Base-by-base conservation (phyloP, 2,888 invertebrate genomes). In the Eudasyphora cyanicolor region DNA sequence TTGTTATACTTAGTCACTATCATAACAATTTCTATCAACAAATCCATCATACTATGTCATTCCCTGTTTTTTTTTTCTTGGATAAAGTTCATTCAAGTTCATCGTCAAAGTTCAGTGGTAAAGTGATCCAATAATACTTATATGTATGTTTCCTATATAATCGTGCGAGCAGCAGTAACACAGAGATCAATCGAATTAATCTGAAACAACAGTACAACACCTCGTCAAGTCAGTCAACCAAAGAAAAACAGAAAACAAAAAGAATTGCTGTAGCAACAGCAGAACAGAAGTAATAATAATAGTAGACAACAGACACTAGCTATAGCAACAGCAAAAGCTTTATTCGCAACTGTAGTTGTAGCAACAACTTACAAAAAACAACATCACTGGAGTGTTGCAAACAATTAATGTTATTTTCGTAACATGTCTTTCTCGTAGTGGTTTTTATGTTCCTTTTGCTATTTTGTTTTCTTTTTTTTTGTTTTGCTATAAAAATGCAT, bases 401-500 rank as follows among this genome's bases (percentile, higher is more conserved):
- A 79, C 82, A 82, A 82, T 82, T 82, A 73, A 57, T 76, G 82
- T 82, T 76, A 79, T 79, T 76, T 82, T 64, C 38, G 64, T 7
- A 64, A 64, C 64, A 64, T 35, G 35, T 60, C 60, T 24, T 27
- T 60, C 14, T 60, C n/a, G n/a, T 5, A 60, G 32, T 32, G 14
- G 14, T 57, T 8, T 45, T 45, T 60, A 29, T n/a, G n/a, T 38
- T 35, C 14, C n/a, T 27, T 8, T 19, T 32, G 12, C n/a, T 14
- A 32, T 54, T 62, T 62, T 62, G 35, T 35, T 27, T 24, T 54
- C 24, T 12, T 14, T 24, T 21, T 57, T 62, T 8, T 38, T 67
- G 70, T 73, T 76, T 32, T 69, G 62, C 82, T 69, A 73, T 74
- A 79, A 73, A 82, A 74, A 73, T 67, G 29, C 69, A 82, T 27